phyloP scores from a whole-genome alignment of 2,113 vertebrate species.

The Callopanchax toddi region DNA sequence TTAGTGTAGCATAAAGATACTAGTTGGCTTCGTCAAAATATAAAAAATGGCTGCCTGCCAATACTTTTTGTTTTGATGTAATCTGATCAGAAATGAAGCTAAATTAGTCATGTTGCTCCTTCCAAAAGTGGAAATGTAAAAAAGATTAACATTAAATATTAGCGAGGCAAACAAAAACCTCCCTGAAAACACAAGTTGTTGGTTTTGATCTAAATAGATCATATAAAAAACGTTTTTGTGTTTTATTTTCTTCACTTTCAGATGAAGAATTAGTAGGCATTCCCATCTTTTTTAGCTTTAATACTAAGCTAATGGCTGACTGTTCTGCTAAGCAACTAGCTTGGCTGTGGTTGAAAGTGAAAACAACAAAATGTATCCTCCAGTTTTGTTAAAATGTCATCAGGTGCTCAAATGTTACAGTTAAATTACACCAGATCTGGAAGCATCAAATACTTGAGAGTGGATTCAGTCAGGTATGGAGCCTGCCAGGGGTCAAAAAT shows the following conservation, averaged over 20 bases:
- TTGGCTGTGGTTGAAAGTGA: neutral
- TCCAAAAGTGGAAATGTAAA: too few relatives aligned
- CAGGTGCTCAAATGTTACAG: too few relatives aligned
- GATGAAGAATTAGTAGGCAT: neutral
- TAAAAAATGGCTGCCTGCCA: neutral
- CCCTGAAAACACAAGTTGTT: neutral
- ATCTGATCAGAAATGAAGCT: too few relatives aligned
- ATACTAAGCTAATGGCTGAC: too few relatives aligned
- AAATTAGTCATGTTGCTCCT: too few relatives aligned
- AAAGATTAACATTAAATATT: too few relatives aligned
- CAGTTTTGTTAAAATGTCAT: neutral
- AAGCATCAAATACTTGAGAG: too few relatives aligned
- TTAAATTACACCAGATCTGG: too few relatives aligned
- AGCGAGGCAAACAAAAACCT: too few relatives aligned
- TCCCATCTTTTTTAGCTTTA: neutral
- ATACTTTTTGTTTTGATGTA: neutral
- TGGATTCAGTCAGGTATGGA: too few relatives aligned
- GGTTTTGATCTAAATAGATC: neutral
- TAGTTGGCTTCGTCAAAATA: neutral
- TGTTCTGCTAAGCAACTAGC: too few relatives aligned
- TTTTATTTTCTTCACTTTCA: neutral
- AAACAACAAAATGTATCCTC: neutral
- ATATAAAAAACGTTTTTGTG: neutral
- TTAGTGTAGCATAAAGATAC: constrained; percentile 19
- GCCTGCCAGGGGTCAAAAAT: too few relatives aligned